These are phyloP conservation scores for Synergus gifuensis DNA, from an alignment of 2,888 invertebrate species.

Conservation along the genomic window DNA sequence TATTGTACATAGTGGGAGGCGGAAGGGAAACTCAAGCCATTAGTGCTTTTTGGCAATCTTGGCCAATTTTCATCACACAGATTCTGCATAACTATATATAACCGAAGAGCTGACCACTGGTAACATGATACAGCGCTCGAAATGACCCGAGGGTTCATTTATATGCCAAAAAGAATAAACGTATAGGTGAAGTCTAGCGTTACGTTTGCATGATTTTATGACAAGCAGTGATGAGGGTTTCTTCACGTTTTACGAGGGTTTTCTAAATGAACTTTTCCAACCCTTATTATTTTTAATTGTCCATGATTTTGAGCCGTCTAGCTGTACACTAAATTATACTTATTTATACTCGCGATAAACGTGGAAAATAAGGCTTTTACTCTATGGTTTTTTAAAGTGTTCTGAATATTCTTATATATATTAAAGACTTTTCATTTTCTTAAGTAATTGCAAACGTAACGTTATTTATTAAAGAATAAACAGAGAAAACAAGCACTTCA, in stretches of 20 bases:
- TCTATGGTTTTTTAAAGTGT: too few relatives aligned
- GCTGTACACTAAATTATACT: neutral
- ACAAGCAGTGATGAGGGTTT: neutral
- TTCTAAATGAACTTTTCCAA: neutral
- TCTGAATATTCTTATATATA: neutral
- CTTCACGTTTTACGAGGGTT: neutral
- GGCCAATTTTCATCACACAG: too few relatives aligned
- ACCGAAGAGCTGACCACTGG: too few relatives aligned
- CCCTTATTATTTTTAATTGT: neutral
- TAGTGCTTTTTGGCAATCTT: too few relatives aligned
- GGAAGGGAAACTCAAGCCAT: too few relatives aligned
- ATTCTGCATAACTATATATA: too few relatives aligned
- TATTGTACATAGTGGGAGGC: too few relatives aligned
- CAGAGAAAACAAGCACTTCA: too few relatives aligned
- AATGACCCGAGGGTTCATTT: conserved; percentile 5
- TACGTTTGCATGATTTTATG: conserved; percentile 15
- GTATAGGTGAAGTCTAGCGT: neutral
- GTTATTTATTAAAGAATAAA: too few relatives aligned
- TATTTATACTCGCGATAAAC: neutral
- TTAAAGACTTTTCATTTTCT: neutral
- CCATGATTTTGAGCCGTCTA: neutral
- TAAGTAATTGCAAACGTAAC: too few relatives aligned
- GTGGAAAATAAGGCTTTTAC: neutral
- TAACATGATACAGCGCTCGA: neutral
- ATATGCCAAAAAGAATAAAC: neutral